These are phyloP conservation scores for Mesembrinibis cayennensis DNA, from an alignment of 2,113 vertebrate species.

Conservation along the genomic window DNA sequence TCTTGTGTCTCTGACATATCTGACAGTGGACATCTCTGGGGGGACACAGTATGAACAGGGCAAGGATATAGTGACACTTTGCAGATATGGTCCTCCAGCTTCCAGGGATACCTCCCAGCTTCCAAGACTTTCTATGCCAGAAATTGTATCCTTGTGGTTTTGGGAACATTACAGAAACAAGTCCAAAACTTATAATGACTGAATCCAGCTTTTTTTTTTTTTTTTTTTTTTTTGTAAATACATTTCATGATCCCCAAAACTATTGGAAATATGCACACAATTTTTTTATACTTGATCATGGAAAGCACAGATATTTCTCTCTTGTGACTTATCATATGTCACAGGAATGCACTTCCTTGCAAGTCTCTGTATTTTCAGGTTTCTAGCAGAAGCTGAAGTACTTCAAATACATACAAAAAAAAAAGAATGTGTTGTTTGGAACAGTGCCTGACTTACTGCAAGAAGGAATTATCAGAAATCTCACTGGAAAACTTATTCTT, in stretches of 20 bases:
- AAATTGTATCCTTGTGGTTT: constrained; percentile 10
- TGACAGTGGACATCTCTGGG: neutral
- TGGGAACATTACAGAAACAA: neutral
- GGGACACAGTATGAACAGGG: no score
- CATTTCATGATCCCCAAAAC: neutral
- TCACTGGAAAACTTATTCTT: neutral
- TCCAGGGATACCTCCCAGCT: neutral
- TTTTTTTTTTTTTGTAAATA: neutral
- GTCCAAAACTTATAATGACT: neutral
- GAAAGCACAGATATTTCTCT: constrained; percentile 12
- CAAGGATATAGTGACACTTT: neutral
- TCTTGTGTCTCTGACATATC: neutral
- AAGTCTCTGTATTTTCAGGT: constrained; percentile 7
- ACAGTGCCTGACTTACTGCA: neutral
- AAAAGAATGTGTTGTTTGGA: neutral
- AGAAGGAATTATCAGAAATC: constrained; percentile 10
- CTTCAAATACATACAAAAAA: neutral
- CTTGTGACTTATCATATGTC: constrained; percentile 20
- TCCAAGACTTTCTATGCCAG: neutral
- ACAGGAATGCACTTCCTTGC: neutral
- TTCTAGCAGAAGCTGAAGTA: constrained; percentile 30
- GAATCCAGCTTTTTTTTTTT: neutral
- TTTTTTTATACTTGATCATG: neutral
- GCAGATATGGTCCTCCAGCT: neutral
- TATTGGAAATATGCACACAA: neutral